Evolutionary conservation across 2,797 vertebrate genomes (phyloP).

Genomic region (Vireo griseus): DNA sequence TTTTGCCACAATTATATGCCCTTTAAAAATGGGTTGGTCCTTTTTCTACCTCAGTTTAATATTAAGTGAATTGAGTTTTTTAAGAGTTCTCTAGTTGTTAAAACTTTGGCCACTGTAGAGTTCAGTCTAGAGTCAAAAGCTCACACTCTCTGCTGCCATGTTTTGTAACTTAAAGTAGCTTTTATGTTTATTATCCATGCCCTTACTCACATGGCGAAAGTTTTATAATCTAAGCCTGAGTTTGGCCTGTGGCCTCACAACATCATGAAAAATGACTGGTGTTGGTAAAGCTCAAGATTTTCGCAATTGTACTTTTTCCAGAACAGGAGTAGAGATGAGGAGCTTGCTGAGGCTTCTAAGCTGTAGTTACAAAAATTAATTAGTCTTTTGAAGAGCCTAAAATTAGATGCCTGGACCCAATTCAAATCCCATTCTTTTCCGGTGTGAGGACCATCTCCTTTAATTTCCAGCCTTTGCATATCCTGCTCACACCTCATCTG

Average conservation of each 20-base stretch:
- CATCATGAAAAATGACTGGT: neutral
- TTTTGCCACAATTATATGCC: neutral
- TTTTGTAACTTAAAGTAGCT: neutral
- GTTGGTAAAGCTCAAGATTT: neutral
- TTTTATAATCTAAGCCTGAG: neutral
- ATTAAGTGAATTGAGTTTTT: neutral
- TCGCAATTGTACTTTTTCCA: neutral
- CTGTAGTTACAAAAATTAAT: neutral
- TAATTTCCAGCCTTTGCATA: neutral
- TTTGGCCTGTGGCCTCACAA: neutral
- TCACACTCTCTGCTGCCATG: neutral
- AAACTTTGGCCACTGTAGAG: neutral
- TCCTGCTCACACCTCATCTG: neutral
- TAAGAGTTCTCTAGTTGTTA: neutral
- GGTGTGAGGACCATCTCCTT: neutral
- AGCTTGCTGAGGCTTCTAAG: neutral
- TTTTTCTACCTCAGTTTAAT: neutral
- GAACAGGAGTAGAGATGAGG: neutral
- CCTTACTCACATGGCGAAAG: neutral
- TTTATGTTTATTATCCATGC: accelerated
- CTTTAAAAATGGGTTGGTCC: neutral
- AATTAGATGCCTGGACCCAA: neutral
- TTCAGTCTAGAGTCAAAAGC: neutral
- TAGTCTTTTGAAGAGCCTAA: neutral
- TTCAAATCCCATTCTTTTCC: neutral